Conservation (phyloP, 92 coral and sea anemone genomes). For the Zoanthus solanderi region DNA sequence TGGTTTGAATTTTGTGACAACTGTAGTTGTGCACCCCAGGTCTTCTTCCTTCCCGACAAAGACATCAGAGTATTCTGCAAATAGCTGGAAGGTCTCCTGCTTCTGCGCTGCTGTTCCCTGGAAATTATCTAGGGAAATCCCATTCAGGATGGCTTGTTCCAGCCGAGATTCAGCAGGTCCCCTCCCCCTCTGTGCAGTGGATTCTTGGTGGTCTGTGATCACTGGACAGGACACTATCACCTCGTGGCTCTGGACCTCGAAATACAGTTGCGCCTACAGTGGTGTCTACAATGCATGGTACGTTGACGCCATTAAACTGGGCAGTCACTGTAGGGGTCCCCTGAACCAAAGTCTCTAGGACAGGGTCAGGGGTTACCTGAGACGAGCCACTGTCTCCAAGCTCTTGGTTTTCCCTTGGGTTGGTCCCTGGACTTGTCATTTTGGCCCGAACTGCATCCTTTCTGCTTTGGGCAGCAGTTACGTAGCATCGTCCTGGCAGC, state of each 20-base stretch:
- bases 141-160: not conserved
- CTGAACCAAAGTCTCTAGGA: not conserved
- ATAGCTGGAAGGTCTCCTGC: not conserved
- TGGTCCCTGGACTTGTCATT: not conserved
- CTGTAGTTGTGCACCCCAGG: slow-evolving; percentile 1
- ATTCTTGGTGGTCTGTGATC: slow-evolving; percentile 36
- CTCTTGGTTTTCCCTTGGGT: slow-evolving; percentile 1
- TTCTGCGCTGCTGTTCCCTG: too few relatives aligned
- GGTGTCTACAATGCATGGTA: slow-evolving; percentile 31
- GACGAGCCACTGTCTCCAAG: slow-evolving; percentile 51
- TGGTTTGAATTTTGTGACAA: slow-evolving; percentile 51
- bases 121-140: too few relatives aligned
- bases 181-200: not conserved
- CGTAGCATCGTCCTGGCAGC: slow-evolving; percentile 21
- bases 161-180: not conserved
- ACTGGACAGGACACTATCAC: slow-evolving; percentile 70
- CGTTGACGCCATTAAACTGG: not conserved
- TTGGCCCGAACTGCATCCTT: not conserved
- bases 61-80: not conserved
- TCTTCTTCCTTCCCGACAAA: not conserved
- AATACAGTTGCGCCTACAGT: slow-evolving; percentile 44
- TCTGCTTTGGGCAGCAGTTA: slow-evolving; percentile 26
- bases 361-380: not conserved
- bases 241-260: slow-evolving; percentile 44
- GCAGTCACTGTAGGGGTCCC: slow-evolving; percentile 1